Evolutionary conservation across 2,888 invertebrate genomes (phyloP).

Genomic region (Cyrtodaria siliqua): DNA sequence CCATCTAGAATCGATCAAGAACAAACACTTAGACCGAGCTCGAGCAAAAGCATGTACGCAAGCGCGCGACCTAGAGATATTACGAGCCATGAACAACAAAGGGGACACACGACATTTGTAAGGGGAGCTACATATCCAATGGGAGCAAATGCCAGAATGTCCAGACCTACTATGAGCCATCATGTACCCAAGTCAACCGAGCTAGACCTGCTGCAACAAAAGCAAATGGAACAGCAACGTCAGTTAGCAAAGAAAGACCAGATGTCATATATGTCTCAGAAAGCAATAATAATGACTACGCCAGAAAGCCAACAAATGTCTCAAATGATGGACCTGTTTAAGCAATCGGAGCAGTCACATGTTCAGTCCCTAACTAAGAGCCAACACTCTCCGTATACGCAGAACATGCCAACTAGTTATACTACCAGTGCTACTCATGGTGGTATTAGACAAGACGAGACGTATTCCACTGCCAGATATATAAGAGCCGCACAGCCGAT

Average conservation of each 20-base stretch:
- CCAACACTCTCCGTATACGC: slow-evolving; percentile 12
- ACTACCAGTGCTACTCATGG: slow-evolving; percentile 10
- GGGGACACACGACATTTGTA: not conserved
- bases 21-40: not conserved
- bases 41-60: not conserved
- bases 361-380: not conserved
- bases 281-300: slow-evolving; percentile 1
- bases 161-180: not conserved
- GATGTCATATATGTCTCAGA: slow-evolving; percentile 2
- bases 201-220: slow-evolving; percentile 41
- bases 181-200: not conserved
- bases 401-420: not conserved
- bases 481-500: slow-evolving; percentile 34
- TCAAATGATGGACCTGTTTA: too few relatives aligned
- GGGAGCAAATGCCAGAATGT: not conserved
- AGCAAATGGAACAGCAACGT: slow-evolving; percentile 35
- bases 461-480: slow-evolving; percentile 6
- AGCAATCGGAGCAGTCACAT: not conserved
- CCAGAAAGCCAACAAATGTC: slow-evolving; percentile 8
- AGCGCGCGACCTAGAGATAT: not conserved
- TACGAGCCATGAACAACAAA: not conserved
- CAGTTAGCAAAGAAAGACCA: slow-evolving; percentile 12
- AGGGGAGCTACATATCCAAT: not conserved
- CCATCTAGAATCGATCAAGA: not conserved
- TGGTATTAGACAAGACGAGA: not conserved